Conservation (phyloP, 35 echinoderm and acorn worm genomes). For the Nesometra sesokonis region DNA sequence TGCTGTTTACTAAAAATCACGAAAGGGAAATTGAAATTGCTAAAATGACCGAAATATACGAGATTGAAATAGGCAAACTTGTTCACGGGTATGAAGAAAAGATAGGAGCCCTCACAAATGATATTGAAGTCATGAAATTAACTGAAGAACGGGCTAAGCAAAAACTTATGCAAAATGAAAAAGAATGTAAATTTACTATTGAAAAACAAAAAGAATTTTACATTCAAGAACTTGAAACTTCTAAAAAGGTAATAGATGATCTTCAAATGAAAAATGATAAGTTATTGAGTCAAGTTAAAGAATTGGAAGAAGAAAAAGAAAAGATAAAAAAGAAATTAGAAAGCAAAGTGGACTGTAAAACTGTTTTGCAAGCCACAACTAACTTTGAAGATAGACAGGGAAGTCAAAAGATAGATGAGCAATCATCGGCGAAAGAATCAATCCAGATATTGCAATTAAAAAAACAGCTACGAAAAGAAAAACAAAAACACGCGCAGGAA, state of each 20-base stretch:
- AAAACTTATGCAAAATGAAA: neutral
- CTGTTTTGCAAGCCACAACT: conserved; percentile 23
- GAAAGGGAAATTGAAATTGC: conserved; percentile 80
- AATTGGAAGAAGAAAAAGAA: conserved; percentile 21
- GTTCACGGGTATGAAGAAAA: conserved; percentile 11
- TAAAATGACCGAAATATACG: conserved; percentile 52
- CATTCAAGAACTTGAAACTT: conserved; percentile 4
- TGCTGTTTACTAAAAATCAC: conserved; percentile 89
- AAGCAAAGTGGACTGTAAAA: neutral
- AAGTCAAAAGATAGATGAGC: neutral
- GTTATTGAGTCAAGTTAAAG: neutral
- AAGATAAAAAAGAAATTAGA: conserved; percentile 37
- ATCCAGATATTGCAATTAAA: neutral
- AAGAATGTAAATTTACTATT: neutral
- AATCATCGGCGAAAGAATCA: neutral
- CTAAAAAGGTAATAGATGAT: neutral
- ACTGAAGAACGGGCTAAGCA: neutral
- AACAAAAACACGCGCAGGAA: neutral
- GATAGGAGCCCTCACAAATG: neutral
- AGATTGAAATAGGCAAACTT: conserved; percentile 57
- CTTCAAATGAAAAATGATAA: neutral
- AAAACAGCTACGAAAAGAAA: neutral
- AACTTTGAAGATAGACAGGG: neutral
- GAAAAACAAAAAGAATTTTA: neutral
- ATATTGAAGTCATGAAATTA: conserved; percentile 20